Evolutionary conservation across 2,113 vertebrate genomes (phyloP).

Genomic region (Globicephala melas): DNA sequence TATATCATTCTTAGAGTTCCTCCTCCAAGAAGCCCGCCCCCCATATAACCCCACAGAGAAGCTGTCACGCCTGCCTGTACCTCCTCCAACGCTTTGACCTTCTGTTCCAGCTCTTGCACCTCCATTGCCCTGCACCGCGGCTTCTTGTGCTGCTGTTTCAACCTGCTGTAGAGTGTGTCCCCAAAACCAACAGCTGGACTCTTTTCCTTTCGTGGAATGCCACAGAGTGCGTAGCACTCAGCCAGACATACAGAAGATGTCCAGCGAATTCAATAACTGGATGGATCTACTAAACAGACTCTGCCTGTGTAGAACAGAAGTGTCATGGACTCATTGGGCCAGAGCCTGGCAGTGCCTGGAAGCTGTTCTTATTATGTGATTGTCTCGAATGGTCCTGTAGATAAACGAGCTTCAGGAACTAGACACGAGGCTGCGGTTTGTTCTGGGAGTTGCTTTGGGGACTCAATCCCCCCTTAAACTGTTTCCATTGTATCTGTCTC

Average conservation of each 20-base stretch:
- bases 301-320: not conserved
- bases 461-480: not conserved
- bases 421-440: not conserved
- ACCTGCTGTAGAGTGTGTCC: too few species aligned
- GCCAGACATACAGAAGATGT: not conserved
- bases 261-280: not conserved
- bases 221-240: not conserved
- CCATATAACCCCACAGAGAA: not conserved
- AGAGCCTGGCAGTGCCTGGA: too few species aligned
- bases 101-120: not conserved
- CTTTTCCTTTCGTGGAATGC: not conserved
- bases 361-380: not conserved
- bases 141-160: not conserved
- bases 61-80: too few species aligned
- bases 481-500: not conserved
- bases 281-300: not conserved
- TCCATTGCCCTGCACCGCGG: rapidly evolving
- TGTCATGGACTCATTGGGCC: not conserved
- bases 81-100: not conserved
- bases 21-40: not conserved
- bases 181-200: not conserved
- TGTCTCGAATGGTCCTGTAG: not conserved
- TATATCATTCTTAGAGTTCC: not conserved
- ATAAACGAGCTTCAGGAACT: too few species aligned
- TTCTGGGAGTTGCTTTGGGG: not conserved